Evolutionary conservation across 2,797 vertebrate species (phyloP).

Genomic region (Gymnoscopelus braueri): DNA sequence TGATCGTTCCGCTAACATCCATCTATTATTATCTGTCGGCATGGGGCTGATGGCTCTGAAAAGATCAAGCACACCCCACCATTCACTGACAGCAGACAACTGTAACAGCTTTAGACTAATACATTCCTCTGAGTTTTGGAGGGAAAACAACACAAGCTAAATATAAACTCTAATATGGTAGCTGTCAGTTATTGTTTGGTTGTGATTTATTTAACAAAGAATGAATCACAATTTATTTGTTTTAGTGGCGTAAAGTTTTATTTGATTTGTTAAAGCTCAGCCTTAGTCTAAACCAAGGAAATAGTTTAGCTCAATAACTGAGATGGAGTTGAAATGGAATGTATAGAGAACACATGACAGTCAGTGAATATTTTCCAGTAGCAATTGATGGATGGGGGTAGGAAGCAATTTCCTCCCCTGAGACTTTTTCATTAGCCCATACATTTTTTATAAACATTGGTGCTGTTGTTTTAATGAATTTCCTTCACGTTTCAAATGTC

Average conservation of each 20-base stretch:
- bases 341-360: too few species aligned
- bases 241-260: too few species aligned
- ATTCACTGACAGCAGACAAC: conserved; percentile 8
- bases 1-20: conserved; percentile 2
- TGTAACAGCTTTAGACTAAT: background rate
- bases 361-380: background rate
- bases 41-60: conserved; percentile 6
- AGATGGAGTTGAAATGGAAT: too few species aligned
- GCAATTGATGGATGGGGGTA: too few species aligned
- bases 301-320: too few species aligned
- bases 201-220: background rate
- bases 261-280: too few species aligned
- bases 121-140: conserved; percentile 15
- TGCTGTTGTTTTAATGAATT: conserved; percentile 20
- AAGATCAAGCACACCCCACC: conserved; percentile 47
- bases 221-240: too few species aligned
- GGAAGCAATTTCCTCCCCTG: background rate
- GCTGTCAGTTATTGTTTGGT: background rate
- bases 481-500: conserved; percentile 9
- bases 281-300: too few species aligned
- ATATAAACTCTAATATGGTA: background rate
- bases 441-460: conserved; percentile 9
- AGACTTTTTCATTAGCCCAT: conserved; percentile 12
- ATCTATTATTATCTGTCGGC: conserved; percentile 55
- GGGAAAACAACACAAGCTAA: conserved; percentile 25